A percentile compares a stretch with the other conserved stretches of the same genome.
Evolutionary conservation across 1,140 invertebrate genomes (phyloP).

Genomic region (Mactra quadrangularis): DNA sequence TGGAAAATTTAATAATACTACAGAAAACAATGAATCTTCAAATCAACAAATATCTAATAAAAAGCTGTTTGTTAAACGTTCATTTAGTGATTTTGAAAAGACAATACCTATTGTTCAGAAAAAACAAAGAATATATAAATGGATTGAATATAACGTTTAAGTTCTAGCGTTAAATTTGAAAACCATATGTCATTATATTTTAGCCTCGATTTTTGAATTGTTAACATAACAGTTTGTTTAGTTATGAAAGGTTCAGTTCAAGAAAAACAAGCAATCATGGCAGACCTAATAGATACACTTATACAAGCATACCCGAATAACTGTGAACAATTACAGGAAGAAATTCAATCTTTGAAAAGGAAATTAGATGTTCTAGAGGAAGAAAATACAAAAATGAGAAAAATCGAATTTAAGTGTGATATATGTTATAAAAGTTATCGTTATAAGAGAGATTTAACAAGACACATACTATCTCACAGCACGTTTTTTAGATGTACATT

Average conservation of each 20-base stretch:
- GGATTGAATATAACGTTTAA: conserved; percentile 17
- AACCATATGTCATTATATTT: neutral
- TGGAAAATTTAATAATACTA: too few species aligned
- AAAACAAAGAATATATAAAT: neutral
- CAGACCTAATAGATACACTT: conserved; percentile 11
- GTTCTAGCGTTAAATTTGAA: conserved; percentile 1
- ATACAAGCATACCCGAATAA: conserved; percentile 8
- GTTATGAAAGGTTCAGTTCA: neutral
- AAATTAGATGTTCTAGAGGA: conserved; percentile 26
- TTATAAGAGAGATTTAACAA: conserved; percentile 16
- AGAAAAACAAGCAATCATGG: neutral
- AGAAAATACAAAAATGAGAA: conserved; percentile 1
- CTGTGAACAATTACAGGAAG: conserved; percentile 31
- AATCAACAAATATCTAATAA: too few species aligned
- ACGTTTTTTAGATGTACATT: conserved; percentile 36
- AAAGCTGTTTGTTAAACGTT: conserved; percentile 36
- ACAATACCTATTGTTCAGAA: conserved; percentile 22
- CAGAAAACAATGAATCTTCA: too few species aligned
- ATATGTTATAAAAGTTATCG: conserved; percentile 47
- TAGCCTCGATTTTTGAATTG: neutral
- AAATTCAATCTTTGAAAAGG: conserved; percentile 44
- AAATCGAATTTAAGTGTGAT: conserved; percentile 37
- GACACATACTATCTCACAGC: conserved; percentile 53
- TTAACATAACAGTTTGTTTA: too few species aligned
- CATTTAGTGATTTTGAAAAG: neutral